Base-by-base conservation (phyloP, 1,140 invertebrate genomes). In the Drosophila trapezifrons region DNA sequence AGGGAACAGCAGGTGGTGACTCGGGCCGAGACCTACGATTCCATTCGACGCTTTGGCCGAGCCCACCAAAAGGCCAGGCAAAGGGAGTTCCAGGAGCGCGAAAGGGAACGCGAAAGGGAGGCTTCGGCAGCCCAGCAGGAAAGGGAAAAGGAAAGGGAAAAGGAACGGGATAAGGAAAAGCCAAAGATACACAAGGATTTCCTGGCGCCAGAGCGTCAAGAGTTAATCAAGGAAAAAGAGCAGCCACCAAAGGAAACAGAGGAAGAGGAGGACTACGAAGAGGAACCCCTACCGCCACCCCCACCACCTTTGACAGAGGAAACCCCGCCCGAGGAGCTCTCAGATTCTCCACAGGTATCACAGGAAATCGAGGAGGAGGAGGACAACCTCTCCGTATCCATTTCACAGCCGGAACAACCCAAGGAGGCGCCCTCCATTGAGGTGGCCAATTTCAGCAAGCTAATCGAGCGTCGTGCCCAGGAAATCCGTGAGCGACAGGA, bases 11-110 rank as follows among this genome's bases (percentile, higher is more conserved):
- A 78, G 43, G 51, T 75, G 54, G 82, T 90, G 32, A 91, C 85
- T 1, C 58, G 66, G 9, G 87, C 89, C 1, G 87, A 91, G 58
- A 91, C 90, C 37, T 91, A 91, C 73, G 91, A 92, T 58, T 92
- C 91, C 20, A 91, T 91, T 37, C 78, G 89, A 56, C 79, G 90
- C 18, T 91, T 92, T 22, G 91, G 91, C 9, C 78, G 80, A 15
- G 91, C 91, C 2, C 90, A 92, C 49, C 90, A 92, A 54, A 76
- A 85, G 62, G 80, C 77, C 40, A 54, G 91, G 47, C 80, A 91
- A 37, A 67, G 29, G 20, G 87, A 91, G 43, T 62, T 84, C 62
- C 63, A 90, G 59, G 81, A 89, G 32, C 65, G 79, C 17, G 78
- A 86, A n/a, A 38, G 54, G 20, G 73, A 84, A 17, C 58, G 66